phyloP scores from a whole-genome alignment of 2,113 vertebrate species.

The Mirza zaza region DNA sequence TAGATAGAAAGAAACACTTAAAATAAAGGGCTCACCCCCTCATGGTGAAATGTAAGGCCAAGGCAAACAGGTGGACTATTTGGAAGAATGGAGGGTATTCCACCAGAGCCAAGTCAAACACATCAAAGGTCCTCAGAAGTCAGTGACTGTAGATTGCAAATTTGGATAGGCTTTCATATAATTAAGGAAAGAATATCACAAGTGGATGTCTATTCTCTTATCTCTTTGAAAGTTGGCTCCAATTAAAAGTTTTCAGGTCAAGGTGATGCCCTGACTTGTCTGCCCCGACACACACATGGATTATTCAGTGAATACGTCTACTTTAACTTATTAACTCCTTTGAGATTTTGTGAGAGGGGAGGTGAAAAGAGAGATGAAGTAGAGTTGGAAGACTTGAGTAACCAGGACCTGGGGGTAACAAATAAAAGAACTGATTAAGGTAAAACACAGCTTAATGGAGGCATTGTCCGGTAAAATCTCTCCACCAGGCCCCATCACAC shows the following conservation, averaged over 20 bases:
- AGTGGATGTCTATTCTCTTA: background rate
- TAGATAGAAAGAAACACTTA: background rate
- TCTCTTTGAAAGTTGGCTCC: slow-evolving; percentile 24
- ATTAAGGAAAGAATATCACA: background rate
- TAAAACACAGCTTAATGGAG: background rate
- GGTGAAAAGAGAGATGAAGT: background rate
- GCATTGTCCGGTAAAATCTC: background rate
- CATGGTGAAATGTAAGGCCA: background rate
- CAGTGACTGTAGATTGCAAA: background rate
- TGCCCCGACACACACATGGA: background rate
- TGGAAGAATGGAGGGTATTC: background rate
- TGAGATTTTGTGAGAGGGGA: background rate
- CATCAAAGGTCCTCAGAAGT: background rate
- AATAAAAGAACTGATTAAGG: background rate
- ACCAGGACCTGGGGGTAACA: background rate
- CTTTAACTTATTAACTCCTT: background rate
- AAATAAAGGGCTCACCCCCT: background rate
- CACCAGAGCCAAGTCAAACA: background rate
- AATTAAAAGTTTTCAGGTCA: slow-evolving; percentile 8
- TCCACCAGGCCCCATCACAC: background rate
- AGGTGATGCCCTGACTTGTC: background rate
- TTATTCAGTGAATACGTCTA: background rate
- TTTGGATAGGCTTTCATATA: background rate
- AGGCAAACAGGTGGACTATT: background rate
- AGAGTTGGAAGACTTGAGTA: background rate